phyloP scores from a whole-genome alignment of 2,888 invertebrate species.

The Perithous albicinctus region DNA sequence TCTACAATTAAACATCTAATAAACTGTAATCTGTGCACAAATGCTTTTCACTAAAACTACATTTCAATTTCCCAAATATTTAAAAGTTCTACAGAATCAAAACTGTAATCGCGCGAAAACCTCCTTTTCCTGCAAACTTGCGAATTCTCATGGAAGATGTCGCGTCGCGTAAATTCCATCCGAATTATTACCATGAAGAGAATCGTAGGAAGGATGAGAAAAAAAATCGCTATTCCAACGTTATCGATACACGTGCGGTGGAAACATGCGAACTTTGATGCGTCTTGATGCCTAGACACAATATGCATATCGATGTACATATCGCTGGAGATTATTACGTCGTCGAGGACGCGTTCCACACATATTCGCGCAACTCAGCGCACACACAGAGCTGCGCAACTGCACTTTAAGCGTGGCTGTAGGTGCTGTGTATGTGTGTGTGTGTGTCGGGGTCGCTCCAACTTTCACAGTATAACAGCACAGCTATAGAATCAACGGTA shows the following conservation, averaged over 20 bases:
- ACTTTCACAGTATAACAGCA: conserved; percentile 20
- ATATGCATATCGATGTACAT: conserved; percentile 32
- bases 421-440: not conserved
- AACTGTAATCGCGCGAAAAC: not conserved
- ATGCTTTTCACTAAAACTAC: too few relatives aligned
- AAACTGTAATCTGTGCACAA: too few relatives aligned
- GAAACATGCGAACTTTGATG: conserved; percentile 49
- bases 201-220: too few relatives aligned
- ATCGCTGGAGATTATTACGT: conserved; percentile 40
- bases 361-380: not conserved
- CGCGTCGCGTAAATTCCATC: conserved; percentile 9
- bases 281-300: conserved; percentile 10
- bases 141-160: not conserved
- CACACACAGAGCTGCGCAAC: not conserved
- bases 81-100: too few relatives aligned
- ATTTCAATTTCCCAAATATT: too few relatives aligned
- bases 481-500: conserved; percentile 24
- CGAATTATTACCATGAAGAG: too few relatives aligned
- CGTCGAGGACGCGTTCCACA: conserved; percentile 2
- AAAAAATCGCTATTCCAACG: conserved; percentile 1
- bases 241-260: conserved; percentile 2
- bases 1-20: too few relatives aligned
- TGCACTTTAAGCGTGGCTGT: too few relatives aligned
- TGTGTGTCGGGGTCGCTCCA: not conserved
- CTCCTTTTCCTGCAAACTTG: not conserved